phyloP scores from a whole-genome alignment of 2,797 vertebrate species.

The Phoebastria nigripes region DNA sequence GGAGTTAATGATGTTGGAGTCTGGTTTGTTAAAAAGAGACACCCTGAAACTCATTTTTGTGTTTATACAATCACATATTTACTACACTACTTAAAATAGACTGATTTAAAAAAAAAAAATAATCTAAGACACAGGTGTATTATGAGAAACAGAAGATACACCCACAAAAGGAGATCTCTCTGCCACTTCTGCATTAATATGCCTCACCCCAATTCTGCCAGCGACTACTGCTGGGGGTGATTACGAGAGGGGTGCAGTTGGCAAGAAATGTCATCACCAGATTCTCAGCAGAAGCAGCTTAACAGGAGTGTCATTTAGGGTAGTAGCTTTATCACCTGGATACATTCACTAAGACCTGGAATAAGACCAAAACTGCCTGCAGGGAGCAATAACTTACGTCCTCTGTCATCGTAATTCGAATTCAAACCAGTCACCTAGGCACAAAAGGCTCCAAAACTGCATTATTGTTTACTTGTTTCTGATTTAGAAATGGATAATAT shows the following conservation, averaged over 20 bases:
- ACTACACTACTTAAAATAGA: not conserved
- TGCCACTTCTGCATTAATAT: not conserved
- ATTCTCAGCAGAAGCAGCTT: not conserved
- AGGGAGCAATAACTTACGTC: not conserved
- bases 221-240: not conserved
- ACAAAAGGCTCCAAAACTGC: not conserved
- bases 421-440: not conserved
- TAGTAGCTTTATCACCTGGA: conserved; percentile 46
- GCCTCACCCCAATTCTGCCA: not conserved
- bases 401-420: not conserved
- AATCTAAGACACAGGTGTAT: not conserved
- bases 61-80: not conserved
- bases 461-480: not conserved
- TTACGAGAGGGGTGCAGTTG: not conserved
- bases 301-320: conserved; percentile 12
- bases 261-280: not conserved
- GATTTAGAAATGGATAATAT: not conserved
- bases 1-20: not conserved
- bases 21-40: not conserved
- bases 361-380: conserved; percentile 12
- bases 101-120: not conserved
- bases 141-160: not conserved
- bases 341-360: not conserved
- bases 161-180: not conserved
- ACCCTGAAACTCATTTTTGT: not conserved